Base-by-base conservation (phyloP, 2,113 vertebrate genomes). In the Trichechus manatus region DNA sequence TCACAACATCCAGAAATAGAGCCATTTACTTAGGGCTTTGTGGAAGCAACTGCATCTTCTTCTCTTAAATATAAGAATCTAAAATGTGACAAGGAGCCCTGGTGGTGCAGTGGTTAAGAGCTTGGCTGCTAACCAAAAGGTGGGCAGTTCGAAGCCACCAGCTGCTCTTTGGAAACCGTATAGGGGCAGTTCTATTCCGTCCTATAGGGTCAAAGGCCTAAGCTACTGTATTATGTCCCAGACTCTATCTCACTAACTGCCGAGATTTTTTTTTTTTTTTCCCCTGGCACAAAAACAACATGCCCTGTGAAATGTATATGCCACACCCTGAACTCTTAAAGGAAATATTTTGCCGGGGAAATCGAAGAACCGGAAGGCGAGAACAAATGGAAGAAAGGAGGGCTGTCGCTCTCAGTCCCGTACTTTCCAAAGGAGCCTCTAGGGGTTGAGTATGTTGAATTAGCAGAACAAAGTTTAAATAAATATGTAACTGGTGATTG, bases 361-460 rank as follows among this genome's bases (percentile, higher is more conserved):
- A 95, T 97, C 70, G 59, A 97, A 97, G 97, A 97, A 97, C 93
- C 3, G 5, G 95, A 97, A 86, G 75, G 74, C 96, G 9, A 75
- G 75, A 95, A 19, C 36, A 22, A 77, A 5, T 33, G 75, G 53
- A 53, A 86, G 29, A 3, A 70, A 29, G 33, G 33, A 92, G 22
- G 33, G 74, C 75, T 23, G 9, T 31, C 33, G 50, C 75, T 68
- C 39, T 63, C 50, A 59, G 74, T 89, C 95, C 95, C 23, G 97
- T 97, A 98, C 97, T 98, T 98, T 98, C 97, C 97, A 56, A 91
- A 93, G 81, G 61, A 90, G 88, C 23, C 72, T 96, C 72, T 72
- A 44, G 44, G 80, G 74, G 53, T 66, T 74, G 11, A 66, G 72
- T 39, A 0, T 93, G 85, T 97, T 97, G 97, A 88, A 81, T 85